Evolutionary conservation across 2,797 vertebrate species (phyloP), one percentile per base, ranked within the genome.

Genomic region (Rachycentron canadum): DNA sequence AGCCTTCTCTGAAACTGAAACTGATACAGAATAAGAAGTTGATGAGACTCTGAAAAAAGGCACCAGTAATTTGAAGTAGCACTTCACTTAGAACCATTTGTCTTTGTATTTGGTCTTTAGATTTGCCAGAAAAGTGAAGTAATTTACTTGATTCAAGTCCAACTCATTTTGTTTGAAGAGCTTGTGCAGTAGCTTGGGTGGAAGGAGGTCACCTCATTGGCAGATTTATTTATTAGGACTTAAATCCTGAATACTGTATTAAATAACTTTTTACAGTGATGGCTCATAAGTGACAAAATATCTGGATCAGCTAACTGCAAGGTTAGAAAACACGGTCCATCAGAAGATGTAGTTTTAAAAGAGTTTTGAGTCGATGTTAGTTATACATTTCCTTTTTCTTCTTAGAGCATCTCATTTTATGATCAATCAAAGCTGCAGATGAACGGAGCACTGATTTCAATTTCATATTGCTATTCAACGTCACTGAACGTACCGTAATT

Each of bases 141-240:
- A 19, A 69, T 69, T 84, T 19, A 52, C 40, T 83, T 79, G 70
- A 78, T 73, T 82, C 62, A 3, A 14, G 55, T 77, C 63, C 64
- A 67, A 26, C 69, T 81, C 63, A 38, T 76, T 43, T 63, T 64
- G 30, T 69, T 65, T 81, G 56, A 82, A 65, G 58, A 76, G 32
- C 57, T 11, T 26, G 41, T 34, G 56, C 38, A 69, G 55, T 32
- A 40, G 41, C 23, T 59, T 34, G 61, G 3, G 7, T 36, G 12
- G 28, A 64, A 40, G 76, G 59, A 6, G 36, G 40, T 65, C 65
- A 41, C 30, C 21, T 52, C 14, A 16, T 19, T 60, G 50, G 60
- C 55, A 76, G 30, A 71, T 64, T 61, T 49, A 50, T 82, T 41
- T 23, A 32, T 63, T 17, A 50, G 7, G 53, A 69, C 63, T 79